Evolutionary conservation across 2,888 invertebrate species (phyloP).

Genomic region (Ellobium chinense): DNA sequence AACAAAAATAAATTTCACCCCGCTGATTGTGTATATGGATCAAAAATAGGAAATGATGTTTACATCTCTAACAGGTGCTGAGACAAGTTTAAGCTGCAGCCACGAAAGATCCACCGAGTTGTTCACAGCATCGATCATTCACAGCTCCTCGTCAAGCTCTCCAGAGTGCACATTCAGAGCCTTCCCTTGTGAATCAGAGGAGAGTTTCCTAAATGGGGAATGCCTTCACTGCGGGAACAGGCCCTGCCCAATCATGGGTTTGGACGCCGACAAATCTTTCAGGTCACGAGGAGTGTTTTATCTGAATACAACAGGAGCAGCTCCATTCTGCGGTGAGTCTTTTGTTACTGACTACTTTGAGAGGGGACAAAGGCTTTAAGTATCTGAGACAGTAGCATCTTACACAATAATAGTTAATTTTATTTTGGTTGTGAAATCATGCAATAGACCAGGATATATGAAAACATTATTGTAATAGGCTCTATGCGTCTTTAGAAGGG

Average conservation of each 20-base stretch:
- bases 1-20: no score
- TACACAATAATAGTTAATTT: no score
- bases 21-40: no score
- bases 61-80: constrained; percentile 22
- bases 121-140: constrained; percentile 24
- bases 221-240: constrained; percentile 60
- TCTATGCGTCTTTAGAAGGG: no score
- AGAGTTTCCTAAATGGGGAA: constrained; percentile 49
- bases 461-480: no score
- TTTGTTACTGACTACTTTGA: no score
- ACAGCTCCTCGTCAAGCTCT: background rate
- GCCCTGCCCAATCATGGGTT: constrained; percentile 67
- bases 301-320: constrained; percentile 59
- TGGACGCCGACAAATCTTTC: constrained; percentile 53
- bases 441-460: no score
- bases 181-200: constrained; percentile 10
- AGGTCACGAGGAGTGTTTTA: constrained; percentile 58
- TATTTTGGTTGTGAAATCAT: no score
- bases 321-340: constrained; percentile 62
- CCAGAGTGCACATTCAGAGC: constrained; percentile 23
- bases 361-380: no score
- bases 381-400: no score
- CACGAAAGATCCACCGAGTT: constrained; percentile 38
- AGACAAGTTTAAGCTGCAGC: constrained; percentile 18
- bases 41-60: no score